Evolutionary conservation across 2,888 invertebrate genomes (phyloP).

Genomic region (Lithophane ornitopus): DNA sequence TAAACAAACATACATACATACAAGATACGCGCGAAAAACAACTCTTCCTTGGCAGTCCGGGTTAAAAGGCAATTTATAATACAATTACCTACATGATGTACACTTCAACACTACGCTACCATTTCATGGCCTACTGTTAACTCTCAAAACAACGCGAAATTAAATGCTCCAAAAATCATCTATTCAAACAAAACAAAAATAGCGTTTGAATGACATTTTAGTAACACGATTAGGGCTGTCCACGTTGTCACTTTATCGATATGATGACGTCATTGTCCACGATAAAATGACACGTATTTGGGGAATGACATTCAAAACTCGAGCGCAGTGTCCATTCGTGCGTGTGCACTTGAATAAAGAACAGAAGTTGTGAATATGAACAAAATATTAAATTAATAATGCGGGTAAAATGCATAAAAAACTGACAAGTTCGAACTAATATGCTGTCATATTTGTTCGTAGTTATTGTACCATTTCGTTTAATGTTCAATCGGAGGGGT

Average conservation of each 20-base stretch:
- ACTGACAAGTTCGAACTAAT: slow-evolving; percentile 10
- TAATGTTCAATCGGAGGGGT: not conserved
- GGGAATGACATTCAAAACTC: slow-evolving; percentile 51
- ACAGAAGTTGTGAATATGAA: slow-evolving; percentile 47
- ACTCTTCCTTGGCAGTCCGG: too few species aligned
- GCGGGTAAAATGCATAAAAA: slow-evolving; percentile 40
- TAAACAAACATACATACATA: too few species aligned
- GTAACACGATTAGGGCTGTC: slow-evolving; percentile 63
- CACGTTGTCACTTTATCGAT: slow-evolving; percentile 55
- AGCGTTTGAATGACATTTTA: slow-evolving; percentile 43
- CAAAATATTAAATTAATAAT: slow-evolving; percentile 48
- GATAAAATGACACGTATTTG: slow-evolving; percentile 55
- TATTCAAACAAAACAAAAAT: slow-evolving; percentile 24
- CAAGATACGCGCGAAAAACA: too few species aligned
- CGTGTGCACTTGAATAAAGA: slow-evolving; percentile 57
- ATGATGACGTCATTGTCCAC: slow-evolving; percentile 57
- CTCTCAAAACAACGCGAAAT: slow-evolving; percentile 25
- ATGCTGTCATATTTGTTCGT: slow-evolving; percentile 42
- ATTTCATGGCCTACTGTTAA: not conserved
- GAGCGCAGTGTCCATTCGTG: slow-evolving; percentile 49
- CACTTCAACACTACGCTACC: not conserved
- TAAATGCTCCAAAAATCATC: slow-evolving; percentile 11
- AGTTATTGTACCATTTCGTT: slow-evolving; percentile 26
- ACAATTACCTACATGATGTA: not conserved
- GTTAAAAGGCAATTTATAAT: not conserved